phyloP scores from a whole-genome alignment of 2,888 invertebrate species.

The Clivina fossor region DNA sequence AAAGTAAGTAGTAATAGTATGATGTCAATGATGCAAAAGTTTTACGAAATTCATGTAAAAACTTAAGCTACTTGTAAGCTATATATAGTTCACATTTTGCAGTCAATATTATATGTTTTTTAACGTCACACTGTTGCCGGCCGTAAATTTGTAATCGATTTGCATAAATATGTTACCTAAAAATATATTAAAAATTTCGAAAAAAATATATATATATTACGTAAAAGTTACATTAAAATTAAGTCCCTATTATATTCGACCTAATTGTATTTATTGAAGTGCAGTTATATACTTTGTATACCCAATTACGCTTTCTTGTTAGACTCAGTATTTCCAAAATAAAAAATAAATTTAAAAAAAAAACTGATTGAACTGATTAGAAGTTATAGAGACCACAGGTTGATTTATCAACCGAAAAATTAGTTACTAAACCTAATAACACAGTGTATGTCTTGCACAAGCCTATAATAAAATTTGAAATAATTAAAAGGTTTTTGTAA shows the following conservation, averaged over 20 bases:
- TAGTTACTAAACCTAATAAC: no score
- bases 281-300: slow-evolving; percentile 26
- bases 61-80: slow-evolving; percentile 51
- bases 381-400: slow-evolving; percentile 1
- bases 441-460: slow-evolving; percentile 27
- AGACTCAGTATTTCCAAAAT: no score
- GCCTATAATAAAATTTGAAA: slow-evolving; percentile 24
- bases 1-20: slow-evolving; percentile 72
- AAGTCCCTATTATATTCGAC: slow-evolving; percentile 19
- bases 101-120: slow-evolving; percentile 31
- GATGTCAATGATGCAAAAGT: slow-evolving; percentile 70
- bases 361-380: slow-evolving; percentile 22
- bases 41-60: slow-evolving; percentile 68
- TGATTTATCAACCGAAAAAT: slow-evolving; percentile 11
- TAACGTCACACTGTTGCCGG: slow-evolving; percentile 28
- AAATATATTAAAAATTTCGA: slow-evolving; percentile 7
- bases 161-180: slow-evolving; percentile 22
- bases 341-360: no score
- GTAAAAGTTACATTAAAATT: neutral
- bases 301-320: slow-evolving; percentile 28
- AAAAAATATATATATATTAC: neutral
- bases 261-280: slow-evolving; percentile 25
- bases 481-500: slow-evolving; percentile 26
- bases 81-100: slow-evolving; percentile 20
- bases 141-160: slow-evolving; percentile 19